Evolutionary conservation across 2,113 vertebrate genomes (phyloP).

Genomic region (Megalops atlanticus): DNA sequence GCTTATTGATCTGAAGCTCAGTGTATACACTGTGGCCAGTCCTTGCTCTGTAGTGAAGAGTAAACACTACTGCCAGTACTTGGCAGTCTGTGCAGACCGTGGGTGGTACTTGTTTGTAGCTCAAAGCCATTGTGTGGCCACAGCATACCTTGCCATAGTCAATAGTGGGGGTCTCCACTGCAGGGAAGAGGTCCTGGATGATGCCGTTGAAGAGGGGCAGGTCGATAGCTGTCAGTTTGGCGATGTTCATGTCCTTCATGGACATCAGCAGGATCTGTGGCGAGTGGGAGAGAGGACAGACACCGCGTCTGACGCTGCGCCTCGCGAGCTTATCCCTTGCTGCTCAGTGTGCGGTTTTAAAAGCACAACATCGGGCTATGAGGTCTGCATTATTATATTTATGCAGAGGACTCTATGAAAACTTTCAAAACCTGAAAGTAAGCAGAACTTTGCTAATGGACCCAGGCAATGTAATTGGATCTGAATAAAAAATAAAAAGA

Average conservation of each 20-base stretch:
- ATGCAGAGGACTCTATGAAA: too few species aligned
- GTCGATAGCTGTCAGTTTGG: slow-evolving; percentile 78
- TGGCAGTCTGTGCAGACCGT: too few species aligned
- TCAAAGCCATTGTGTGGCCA: neutral
- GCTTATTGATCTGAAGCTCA: neutral
- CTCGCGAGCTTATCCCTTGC: too few species aligned
- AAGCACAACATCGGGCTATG: neutral
- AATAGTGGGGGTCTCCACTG: slow-evolving; percentile 68
- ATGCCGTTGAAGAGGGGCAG: slow-evolving; percentile 82
- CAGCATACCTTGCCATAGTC: slow-evolving; percentile 76
- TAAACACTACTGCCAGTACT: slow-evolving; percentile 1
- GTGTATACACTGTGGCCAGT: too few species aligned
- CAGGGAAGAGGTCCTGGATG: slow-evolving; percentile 82
- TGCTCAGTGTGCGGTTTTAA: too few species aligned
- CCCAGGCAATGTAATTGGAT: too few species aligned
- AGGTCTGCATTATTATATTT: too few species aligned
- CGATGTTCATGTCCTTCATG: slow-evolving; percentile 88
- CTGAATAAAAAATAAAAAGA: too few species aligned
- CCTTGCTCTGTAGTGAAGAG: neutral
- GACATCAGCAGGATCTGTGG: slow-evolving; percentile 80
- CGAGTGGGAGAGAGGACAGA: slow-evolving; percentile 8
- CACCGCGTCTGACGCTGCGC: neutral
- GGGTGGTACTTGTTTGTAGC: neutral
- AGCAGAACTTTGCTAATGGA: too few species aligned
- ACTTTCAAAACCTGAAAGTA: neutral